These are phyloP conservation scores for Prionace glauca DNA, from an alignment of 2,797 vertebrate genomes.

Conservation along the genomic window DNA sequence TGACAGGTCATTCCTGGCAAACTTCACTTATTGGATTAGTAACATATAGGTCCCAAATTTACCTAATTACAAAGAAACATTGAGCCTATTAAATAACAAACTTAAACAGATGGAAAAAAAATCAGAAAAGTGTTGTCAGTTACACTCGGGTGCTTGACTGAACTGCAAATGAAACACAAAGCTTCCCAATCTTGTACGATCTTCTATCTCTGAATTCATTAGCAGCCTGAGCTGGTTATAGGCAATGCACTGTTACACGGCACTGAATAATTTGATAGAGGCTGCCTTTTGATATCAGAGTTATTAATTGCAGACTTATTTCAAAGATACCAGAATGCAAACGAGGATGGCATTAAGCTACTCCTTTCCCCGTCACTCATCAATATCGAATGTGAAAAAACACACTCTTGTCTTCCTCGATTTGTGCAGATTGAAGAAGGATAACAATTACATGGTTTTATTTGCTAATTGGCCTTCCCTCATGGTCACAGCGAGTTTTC, in stretches of 20 bases:
- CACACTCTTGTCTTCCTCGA: background rate
- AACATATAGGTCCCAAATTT: background rate
- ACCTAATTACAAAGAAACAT: background rate
- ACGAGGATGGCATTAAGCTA: background rate
- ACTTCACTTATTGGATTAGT: background rate
- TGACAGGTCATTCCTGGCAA: background rate
- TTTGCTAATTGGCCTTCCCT: background rate
- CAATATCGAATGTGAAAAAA: background rate
- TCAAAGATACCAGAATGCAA: background rate
- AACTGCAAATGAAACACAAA: constrained; percentile 4
- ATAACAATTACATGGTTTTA: background rate
- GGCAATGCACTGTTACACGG: background rate
- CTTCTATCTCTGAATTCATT: background rate
- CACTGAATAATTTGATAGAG: background rate
- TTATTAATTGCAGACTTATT: background rate
- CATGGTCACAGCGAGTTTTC: background rate
- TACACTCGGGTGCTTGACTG: background rate
- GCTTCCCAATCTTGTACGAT: background rate
- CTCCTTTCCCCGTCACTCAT: background rate
- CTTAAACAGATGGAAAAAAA: background rate
- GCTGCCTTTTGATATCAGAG: background rate
- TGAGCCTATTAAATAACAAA: constrained; percentile 1
- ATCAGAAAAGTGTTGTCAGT: background rate
- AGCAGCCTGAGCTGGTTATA: background rate
- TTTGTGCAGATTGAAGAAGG: background rate